Evolutionary conservation across 1,140 invertebrate genomes (phyloP).

Genomic region (Drosophila malerkotliana): DNA sequence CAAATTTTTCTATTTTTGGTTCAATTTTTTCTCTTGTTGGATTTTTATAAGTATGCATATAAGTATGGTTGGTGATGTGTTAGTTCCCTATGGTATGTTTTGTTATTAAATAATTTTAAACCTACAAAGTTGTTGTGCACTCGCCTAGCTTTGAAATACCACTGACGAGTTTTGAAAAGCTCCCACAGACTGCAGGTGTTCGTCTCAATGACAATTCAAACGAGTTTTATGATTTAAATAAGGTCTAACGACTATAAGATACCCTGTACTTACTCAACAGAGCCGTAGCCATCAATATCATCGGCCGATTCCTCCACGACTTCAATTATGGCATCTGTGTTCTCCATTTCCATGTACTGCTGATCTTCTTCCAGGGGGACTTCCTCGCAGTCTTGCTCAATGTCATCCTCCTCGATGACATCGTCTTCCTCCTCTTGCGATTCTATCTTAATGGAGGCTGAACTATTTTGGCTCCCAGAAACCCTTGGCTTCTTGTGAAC

Average conservation of each 20-base stretch:
- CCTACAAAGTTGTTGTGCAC: conserved; percentile 42
- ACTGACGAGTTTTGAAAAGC: conserved; percentile 26
- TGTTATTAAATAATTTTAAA: conserved; percentile 10
- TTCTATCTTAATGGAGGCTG: not conserved
- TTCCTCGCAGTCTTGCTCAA: conserved; percentile 25
- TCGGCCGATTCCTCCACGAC: conserved; percentile 62
- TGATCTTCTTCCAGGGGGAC: conserved; percentile 19
- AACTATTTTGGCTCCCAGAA: conserved; percentile 11
- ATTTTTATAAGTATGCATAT: not conserved
- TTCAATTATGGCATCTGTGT: conserved; percentile 67
- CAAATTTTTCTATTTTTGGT: conserved; percentile 51
- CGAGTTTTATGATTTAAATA: conserved; percentile 15
- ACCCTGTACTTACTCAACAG: conserved; percentile 55
- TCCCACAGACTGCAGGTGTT: conserved; percentile 31
- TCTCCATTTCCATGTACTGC: conserved; percentile 56
- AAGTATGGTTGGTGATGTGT: not conserved
- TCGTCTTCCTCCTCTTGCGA: conserved; percentile 43
- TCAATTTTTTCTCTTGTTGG: conserved; percentile 14
- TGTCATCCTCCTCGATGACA: conserved; percentile 47
- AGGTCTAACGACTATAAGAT: not conserved
- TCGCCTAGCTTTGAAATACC: conserved; percentile 35
- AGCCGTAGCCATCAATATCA: conserved; percentile 56
- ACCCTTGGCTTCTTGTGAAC: conserved; percentile 66
- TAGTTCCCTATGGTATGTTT: not conserved
- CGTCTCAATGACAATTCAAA: conserved; percentile 35